Conservation (phyloP, 2,888 invertebrate species). For the Amiota mariae region DNA sequence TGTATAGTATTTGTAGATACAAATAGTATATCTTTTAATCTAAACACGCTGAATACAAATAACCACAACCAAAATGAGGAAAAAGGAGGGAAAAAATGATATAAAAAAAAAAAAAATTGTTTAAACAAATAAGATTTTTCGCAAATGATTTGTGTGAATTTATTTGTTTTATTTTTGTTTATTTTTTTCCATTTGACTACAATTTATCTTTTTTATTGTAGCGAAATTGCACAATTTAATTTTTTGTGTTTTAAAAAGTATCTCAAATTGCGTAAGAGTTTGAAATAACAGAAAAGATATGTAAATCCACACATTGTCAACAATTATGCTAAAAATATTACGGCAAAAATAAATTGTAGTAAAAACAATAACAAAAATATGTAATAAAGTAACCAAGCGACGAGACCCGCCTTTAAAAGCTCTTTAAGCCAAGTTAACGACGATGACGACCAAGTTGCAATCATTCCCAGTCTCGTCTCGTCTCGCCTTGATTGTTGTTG, state of each 20-base stretch:
- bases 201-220: not conserved
- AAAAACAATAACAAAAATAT: slow-evolving; percentile 57
- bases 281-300: not conserved
- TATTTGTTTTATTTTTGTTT: not conserved
- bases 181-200: not conserved
- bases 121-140: not conserved
- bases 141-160: slow-evolving; percentile 7
- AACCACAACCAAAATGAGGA: too few relatives aligned
- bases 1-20: too few relatives aligned
- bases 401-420: too few relatives aligned
- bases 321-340: slow-evolving; percentile 15
- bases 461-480: too few relatives aligned
- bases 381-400: slow-evolving; percentile 40
- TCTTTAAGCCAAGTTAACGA: not conserved
- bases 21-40: too few relatives aligned
- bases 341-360: not conserved
- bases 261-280: slow-evolving; percentile 17
- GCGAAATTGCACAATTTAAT: not conserved
- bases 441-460: too few relatives aligned
- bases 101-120: not conserved
- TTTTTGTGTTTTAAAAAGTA: slow-evolving; percentile 4
- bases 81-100: too few relatives aligned
- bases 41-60: too few relatives aligned
- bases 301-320: slow-evolving; percentile 18
- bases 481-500: too few relatives aligned